A percentile compares a stretch with the other conserved stretches of the same genome.
Conservation (phyloP, 2,888 invertebrate species). For the Octonoba sinensis region DNA sequence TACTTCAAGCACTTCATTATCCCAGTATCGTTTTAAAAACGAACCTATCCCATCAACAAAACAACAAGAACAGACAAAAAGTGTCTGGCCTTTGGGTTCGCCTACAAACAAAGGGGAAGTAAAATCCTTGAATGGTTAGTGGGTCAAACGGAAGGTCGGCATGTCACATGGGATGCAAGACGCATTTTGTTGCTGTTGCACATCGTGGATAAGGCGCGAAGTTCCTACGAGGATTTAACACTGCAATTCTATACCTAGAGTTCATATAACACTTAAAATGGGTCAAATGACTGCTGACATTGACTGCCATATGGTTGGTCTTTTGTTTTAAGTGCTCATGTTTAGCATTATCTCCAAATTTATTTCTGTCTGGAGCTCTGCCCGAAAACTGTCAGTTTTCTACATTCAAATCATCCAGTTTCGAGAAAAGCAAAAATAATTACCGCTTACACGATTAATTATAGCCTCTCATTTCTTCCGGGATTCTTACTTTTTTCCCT, state of each 20-base stretch:
- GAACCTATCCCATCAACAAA: no score
- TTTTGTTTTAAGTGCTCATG: constrained; percentile 18
- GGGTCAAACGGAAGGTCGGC: constrained; percentile 53
- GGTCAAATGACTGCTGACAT: constrained; percentile 32
- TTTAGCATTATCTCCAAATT: constrained; percentile 27
- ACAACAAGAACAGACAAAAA: no score
- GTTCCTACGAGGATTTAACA: constrained; percentile 1
- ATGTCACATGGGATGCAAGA: constrained; percentile 35
- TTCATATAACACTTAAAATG: constrained; percentile 24
- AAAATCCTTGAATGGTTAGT: constrained; percentile 41
- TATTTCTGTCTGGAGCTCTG: background rate
- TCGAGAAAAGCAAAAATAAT: no score
- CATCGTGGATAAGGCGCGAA: constrained; percentile 1
- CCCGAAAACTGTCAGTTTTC: background rate
- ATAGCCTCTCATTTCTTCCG: no score
- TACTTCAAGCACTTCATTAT: no score
- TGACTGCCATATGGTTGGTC: constrained; percentile 5
- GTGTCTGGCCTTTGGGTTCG: background rate
- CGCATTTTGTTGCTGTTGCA: constrained; percentile 6
- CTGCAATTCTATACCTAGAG: constrained; percentile 5
- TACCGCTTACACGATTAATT: no score
- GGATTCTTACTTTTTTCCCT: no score
- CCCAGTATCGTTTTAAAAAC: no score
- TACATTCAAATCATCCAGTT: no score
- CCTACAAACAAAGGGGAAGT: constrained; percentile 26